Percentiles rank a stretch among this genome's conserved stretches.
Conservation (phyloP, 2,113 vertebrate genomes). For the Emydocephalus ijimae region DNA sequence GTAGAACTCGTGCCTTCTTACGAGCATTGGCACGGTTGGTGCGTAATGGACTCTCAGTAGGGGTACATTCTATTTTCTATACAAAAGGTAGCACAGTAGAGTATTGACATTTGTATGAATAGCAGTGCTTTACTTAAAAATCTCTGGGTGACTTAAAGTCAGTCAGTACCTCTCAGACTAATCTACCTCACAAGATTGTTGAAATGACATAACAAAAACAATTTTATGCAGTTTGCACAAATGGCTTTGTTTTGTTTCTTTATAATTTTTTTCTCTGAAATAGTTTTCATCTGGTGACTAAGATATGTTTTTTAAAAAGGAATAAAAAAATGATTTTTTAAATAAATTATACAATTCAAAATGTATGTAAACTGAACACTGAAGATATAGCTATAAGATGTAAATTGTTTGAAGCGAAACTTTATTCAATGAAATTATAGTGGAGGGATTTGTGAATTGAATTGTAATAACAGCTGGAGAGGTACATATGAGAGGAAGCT, state of each 20-base stretch:
- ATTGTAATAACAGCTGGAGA: neutral
- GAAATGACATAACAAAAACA: neutral
- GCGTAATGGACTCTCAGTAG: too few species aligned
- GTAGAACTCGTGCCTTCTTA: too few species aligned
- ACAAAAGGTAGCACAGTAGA: neutral
- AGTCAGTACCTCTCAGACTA: neutral
- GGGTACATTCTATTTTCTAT: neutral
- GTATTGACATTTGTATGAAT: neutral
- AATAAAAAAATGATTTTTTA: neutral
- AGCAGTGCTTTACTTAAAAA: neutral
- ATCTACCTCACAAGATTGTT: neutral
- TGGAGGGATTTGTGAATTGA: neutral
- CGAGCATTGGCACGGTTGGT: too few species aligned
- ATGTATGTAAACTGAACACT: neutral
- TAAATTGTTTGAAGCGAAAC: neutral
- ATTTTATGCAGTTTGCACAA: neutral
- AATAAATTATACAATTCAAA: neutral
- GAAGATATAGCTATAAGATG: neutral
- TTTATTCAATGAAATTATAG: neutral
- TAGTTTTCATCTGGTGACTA: neutral
- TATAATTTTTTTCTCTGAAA: accelerated
- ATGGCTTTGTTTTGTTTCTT: neutral
- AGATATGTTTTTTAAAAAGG: neutral
- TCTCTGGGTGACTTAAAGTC: neutral
- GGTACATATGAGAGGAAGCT: neutral